Evolutionary conservation across 2,888 invertebrate species (phyloP), one percentile per base, ranked within the genome.

Genomic region (Agriopis aurantiaria): DNA sequence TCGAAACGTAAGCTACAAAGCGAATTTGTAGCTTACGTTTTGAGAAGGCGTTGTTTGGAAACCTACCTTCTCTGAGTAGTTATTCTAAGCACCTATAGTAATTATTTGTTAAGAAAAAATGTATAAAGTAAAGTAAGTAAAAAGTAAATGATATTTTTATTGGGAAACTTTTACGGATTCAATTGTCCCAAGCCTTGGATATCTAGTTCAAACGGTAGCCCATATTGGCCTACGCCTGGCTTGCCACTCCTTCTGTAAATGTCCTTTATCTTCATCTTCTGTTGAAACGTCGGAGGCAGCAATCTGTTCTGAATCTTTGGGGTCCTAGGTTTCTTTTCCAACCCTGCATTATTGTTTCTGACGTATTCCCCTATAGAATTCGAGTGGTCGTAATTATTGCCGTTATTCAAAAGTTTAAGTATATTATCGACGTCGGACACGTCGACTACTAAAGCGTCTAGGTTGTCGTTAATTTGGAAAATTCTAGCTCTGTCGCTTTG

Each of bases 151-250:
- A n/a, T n/a, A n/a, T 12, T 10, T 65, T 68, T 65, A 68, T 41
- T 72, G n/a, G 0, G 46, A 53, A 53, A 62, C 23, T 33, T 76
- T 58, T 74, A 62, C 17, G 80, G 75, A 71, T 85, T 86, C 4
- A 85, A 72, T 78, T 91, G 91, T 0, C 86, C 89, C 60, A 91
- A 69, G 0, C 89, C 91, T 57, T 88, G 76, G 3, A 91, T 67
- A 40, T 89, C 79, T 33, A 91, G 73, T 55, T 87, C 82, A 55
- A 92, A 91, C 0, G 92, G 92, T 2, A 88, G 75, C 1, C 89
- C 90, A 49, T 78, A 81, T 43, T 75, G 73, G 33, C 73, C 67
- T 12, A 76, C 48, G 8, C 78, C 72, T 12, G 75, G 62, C 43
- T 65, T 58, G 53, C 72, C 40, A 61, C 8, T 61, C n/a, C 65